Evolutionary conservation across 1,140 invertebrate species (phyloP), one percentile per base, ranked within the genome.

Genomic region (Zaprionus kolodkinae): DNA sequence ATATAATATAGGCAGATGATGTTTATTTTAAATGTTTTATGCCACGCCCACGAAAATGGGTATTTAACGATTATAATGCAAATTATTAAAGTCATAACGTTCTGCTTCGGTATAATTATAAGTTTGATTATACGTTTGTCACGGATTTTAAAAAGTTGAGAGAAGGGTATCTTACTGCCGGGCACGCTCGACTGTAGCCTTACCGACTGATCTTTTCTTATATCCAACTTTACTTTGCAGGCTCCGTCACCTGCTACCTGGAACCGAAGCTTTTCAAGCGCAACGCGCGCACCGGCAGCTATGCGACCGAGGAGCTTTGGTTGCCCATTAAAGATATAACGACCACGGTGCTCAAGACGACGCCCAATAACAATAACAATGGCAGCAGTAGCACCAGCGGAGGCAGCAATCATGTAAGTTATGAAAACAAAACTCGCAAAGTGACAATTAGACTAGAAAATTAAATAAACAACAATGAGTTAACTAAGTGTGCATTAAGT

Each of bases 241-340:
- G 96, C 1, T 95, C 95, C 0, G 95, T 96, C 5, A 96, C 96
- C 6, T 95, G 96, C 88, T 95, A 95, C 75, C 94, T 96, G 59
- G 96, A 96, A 74, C 93, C 94, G 4, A 95, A 95, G 77, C 94
- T 95, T 62, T 96, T 96, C 71, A 94, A 93, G 17, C 94, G 94
- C 50, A 95, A 95, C 91, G 91, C 95, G 50, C 93, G 93, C 50
- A 95, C 95, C 79, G 93, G 94, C 40, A 93, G 94, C 48, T 94
- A 95, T 56, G 94, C 94, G 4, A 96, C 96, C n/a, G 95, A 95
- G 10, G 96, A 96, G 87, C 94, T 96, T 79, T 96, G 96, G 96
- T 94, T 95, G 80, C 95, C 94, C 15, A 93, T 96, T 48, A 95
- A 95, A 93, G 95, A 95, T 48, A 96, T 96, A 45, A 94, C 94